Percentiles rank a stretch among this genome's conserved stretches.
These are phyloP conservation scores for Conomelus anceps DNA, from an alignment of 2,888 invertebrate species.

Conservation along the genomic window DNA sequence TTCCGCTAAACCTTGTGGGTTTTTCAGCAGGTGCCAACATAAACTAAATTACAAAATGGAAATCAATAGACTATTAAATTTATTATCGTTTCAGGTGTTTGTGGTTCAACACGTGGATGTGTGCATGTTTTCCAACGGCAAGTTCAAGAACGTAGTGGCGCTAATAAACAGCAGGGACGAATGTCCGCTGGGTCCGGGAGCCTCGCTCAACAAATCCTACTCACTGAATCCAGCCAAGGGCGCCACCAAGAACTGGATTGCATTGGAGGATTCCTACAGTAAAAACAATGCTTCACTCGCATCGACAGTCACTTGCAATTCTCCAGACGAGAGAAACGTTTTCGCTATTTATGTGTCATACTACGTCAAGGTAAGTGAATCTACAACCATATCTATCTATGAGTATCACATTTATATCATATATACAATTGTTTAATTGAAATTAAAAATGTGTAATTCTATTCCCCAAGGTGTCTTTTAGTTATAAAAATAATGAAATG, in stretches of 20 bases:
- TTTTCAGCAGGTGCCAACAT: no score
- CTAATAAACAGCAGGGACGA: constrained; percentile 53
- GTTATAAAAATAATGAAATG: no score
- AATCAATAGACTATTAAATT: no score
- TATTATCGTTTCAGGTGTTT: constrained; percentile 54
- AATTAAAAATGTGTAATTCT: no score
- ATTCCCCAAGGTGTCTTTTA: no score
- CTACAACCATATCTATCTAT: no score
- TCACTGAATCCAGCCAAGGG: constrained; percentile 65
- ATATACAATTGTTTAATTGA: no score
- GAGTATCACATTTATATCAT: no score
- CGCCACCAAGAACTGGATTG: constrained; percentile 84
- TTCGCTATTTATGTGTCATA: constrained; percentile 88
- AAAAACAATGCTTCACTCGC: constrained; percentile 52
- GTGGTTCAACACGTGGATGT: constrained; percentile 87
- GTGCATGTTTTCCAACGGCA: constrained; percentile 91
- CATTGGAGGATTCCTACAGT: constrained; percentile 76
- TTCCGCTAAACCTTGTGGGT: no score
- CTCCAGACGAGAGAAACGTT: constrained; percentile 71
- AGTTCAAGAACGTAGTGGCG: constrained; percentile 89
- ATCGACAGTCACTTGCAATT: constrained; percentile 50
- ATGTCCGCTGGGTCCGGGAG: constrained; percentile 58
- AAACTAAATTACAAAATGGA: no score
- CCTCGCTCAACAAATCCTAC: constrained; percentile 54
- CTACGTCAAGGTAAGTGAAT: constrained; percentile 61